These are phyloP conservation scores for Zaprionus inermis DNA, from an alignment of 1,140 invertebrate species.

Conservation along the genomic window DNA sequence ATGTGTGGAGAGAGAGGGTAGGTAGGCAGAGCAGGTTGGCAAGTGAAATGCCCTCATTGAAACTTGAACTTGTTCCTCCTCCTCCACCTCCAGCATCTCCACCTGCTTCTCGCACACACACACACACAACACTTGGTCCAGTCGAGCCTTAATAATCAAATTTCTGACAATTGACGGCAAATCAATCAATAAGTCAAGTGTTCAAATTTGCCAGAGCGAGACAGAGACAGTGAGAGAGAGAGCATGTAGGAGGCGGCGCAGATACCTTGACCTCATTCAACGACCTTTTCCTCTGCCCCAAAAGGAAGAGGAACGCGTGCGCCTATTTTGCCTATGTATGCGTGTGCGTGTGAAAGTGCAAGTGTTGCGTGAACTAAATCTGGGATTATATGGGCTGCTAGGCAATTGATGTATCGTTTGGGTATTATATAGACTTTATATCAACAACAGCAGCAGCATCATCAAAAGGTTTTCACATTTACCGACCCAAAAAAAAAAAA, in stretches of 20 bases:
- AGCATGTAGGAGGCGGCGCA: conserved; percentile 11
- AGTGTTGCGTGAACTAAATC: conserved; percentile 36
- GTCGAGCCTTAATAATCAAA: conserved; percentile 63
- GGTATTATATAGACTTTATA: conserved; percentile 28
- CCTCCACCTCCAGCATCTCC: not conserved
- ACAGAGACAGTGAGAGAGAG: conserved; percentile 11
- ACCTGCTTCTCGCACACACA: not conserved
- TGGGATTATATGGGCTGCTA: conserved; percentile 47
- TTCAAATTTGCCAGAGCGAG: conserved; percentile 44
- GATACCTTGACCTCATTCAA: conserved; percentile 73
- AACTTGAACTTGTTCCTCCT: not conserved
- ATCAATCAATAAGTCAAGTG: conserved; percentile 76
- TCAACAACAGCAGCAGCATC: conserved; percentile 5
- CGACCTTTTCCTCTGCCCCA: conserved; percentile 53
- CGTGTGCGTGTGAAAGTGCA: conserved; percentile 23
- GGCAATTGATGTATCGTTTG: conserved; percentile 17
- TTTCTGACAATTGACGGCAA: conserved; percentile 65
- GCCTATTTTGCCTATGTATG: conserved; percentile 23
- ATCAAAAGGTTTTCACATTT: conserved; percentile 43
- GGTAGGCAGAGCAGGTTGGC: not conserved
- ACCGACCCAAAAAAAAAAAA: conserved; percentile 31
- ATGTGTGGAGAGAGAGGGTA: too few species aligned
- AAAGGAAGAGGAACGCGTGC: conserved; percentile 33
- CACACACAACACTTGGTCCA: conserved; percentile 45
- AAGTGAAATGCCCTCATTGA: not conserved